Evolutionary conservation across 2,113 vertebrate genomes (phyloP), one percentile per base, ranked within the genome.

Genomic region (Psophia crepitans): DNA sequence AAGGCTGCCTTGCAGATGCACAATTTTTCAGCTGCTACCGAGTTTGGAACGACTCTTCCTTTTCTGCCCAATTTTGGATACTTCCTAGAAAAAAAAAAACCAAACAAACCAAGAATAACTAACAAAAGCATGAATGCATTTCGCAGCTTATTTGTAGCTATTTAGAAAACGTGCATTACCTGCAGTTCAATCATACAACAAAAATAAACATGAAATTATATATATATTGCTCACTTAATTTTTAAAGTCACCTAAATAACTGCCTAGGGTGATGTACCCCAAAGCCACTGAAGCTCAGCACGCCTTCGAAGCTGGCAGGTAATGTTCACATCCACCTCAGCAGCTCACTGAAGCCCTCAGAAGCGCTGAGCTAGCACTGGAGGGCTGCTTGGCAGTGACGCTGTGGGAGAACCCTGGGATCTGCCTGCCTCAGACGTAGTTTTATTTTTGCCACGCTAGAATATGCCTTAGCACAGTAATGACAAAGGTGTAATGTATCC

Each of bases 221-320:
- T 17, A 8, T 8, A 8, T 26, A 46, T 32, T n/a, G 22, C 49
- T 63, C 2, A 0, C 28, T 28, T 65, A 10, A 11, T n/a, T 87
- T 51, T 21, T 41, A 2, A 76, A 66, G 37, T 53, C 74, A 57
- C 32, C 37, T 54, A 32, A 71, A 30, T 20, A 39, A 41, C 17
- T 23, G 7, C 58, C 28, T 20, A 12, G n/a, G n/a, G 23, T 69
- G 86, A 73, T 12, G 39, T 15, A 22, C n/a, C 76, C 27, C 16
- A 8, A 21, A n/a, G 75, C 23, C 30, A 3, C 56, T 14, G 65
- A 69, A 84, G 66, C 54, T 26, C 33, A 5, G 41, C 20, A 2
- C 2, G 41, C 20, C 79, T 78, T 39, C 0, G 1, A 26, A 43
- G 43, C 26, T 2, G 28, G 53, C 39, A 33, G 68, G 4, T 30